Conservation (phyloP, 2,888 invertebrate genomes). For the Entomobrya proxima region DNA sequence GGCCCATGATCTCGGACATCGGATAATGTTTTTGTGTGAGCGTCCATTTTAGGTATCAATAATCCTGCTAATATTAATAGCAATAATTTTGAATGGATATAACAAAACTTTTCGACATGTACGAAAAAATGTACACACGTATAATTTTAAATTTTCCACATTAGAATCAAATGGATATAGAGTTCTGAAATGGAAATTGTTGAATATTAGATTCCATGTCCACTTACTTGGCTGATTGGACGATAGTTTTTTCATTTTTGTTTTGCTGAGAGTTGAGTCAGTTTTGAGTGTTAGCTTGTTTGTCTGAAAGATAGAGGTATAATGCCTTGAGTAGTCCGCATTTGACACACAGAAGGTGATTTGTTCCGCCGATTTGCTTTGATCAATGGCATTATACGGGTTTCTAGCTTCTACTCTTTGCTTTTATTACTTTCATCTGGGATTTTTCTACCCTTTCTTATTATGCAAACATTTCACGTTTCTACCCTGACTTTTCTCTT, state of each 20-base stretch:
- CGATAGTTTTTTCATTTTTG: too few species aligned
- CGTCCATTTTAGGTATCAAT: neutral
- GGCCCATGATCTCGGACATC: neutral
- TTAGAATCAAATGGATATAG: neutral
- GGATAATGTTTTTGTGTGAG: neutral
- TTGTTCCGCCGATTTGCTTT: conserved; percentile 76
- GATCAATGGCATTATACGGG: conserved; percentile 75
- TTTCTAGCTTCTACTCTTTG: conserved; percentile 65
- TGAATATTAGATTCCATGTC: neutral
- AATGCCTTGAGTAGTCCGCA: conserved; percentile 11
- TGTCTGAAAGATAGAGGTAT: neutral
- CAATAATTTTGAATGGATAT: neutral
- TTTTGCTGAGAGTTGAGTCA: too few species aligned
- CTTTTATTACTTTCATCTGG: conserved; percentile 30
- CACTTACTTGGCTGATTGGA: too few species aligned
- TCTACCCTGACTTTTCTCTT: neutral
- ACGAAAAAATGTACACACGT: neutral
- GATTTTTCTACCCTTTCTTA: neutral
- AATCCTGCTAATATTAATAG: conserved; percentile 1
- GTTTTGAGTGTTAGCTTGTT: neutral
- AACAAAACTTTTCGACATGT: conserved; percentile 2
- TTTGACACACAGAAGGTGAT: conserved; percentile 73
- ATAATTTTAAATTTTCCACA: neutral
- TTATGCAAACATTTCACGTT: neutral
- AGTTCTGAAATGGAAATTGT: neutral